A percentile compares a stretch with the other conserved stretches of the same genome.
phyloP scores from a whole-genome alignment of 2,113 vertebrate genomes.

The Micronycteris hirsuta region DNA sequence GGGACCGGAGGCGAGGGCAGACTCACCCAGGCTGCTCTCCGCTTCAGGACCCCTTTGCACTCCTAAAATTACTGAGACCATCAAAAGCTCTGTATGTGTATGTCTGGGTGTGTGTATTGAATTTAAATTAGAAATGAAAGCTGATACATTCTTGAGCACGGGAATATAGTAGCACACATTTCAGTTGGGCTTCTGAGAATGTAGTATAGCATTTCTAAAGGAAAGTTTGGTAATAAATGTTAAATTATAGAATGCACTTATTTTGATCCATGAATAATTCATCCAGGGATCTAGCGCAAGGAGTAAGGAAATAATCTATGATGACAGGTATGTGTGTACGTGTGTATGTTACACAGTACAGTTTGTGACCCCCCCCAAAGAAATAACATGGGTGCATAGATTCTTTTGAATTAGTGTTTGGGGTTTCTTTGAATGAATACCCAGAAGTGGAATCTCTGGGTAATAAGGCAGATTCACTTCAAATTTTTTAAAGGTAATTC shows the following conservation, averaged over 20 bases:
- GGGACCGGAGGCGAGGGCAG: rapidly evolving
- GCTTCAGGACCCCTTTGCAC: neutral
- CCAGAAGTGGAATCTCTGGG: no score
- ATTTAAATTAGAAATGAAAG: neutral
- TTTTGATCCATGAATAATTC: neutral
- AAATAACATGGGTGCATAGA: neutral
- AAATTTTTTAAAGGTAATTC: no score
- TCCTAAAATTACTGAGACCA: neutral
- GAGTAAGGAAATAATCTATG: neutral
- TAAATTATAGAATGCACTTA: neutral
- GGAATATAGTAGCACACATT: neutral
- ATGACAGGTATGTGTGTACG: neutral
- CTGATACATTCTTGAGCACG: neutral
- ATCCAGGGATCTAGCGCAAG: neutral
- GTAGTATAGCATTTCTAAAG: neutral
- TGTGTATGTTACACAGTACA: neutral
- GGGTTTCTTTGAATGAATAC: neutral
- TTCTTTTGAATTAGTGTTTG: neutral
- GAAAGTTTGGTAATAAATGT: neutral
- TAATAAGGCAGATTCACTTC: no score
- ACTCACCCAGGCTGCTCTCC: neutral
- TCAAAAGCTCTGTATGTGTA: neutral
- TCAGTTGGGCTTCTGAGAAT: neutral
- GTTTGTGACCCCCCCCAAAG: neutral
- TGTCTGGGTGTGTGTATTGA: neutral